Base-by-base conservation (phyloP, 2,113 vertebrate genomes). In the Ammodytes marinus region DNA sequence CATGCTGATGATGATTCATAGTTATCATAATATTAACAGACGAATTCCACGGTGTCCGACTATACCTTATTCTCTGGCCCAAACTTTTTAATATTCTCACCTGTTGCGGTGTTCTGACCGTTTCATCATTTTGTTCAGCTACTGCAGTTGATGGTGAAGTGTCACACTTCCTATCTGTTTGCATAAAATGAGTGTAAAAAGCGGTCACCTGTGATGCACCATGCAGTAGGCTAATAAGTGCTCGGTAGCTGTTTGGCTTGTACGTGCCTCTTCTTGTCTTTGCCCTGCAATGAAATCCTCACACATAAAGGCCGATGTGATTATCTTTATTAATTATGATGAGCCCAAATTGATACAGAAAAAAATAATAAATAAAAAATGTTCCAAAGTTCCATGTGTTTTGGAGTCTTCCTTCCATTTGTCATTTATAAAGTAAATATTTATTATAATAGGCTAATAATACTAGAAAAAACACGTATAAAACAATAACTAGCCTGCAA, bases 1-100 rank as follows among this genome's bases (percentile, higher is more conserved):
- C 10, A 19, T 64, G 52, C 19, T 12, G 15, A 42, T 13, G 13
- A 13, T 47, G 10, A 72, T 50, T 46, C 27, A 40, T 70, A 68
- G 15, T 81, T 40, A 63, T 17, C 19, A 69, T 46, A 35, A 66
- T 47, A 59, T 60, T 27, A 45, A 55, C 5, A 59, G 8, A 58
- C 35, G 3, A 58, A 40, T 12, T 19, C 19, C 10, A 42, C 10
- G 6, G 40, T 58, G 27, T n/a, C 43, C 27, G 27, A 27, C 27
- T 27, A 47, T 59, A 50, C 4, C 43, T 50, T 15, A 9, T 19
- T 27, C 39, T 58, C 27, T 27, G 27, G 27, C 27, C 27, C 27
- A 27, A 1, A 10, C 4, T 58, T 45, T 43, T 10, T 64, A 1
- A 53, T 17, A 9, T 12, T 45, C 13, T 46, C 42, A 64, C 50